Evolutionary conservation across 2,113 vertebrate genomes (phyloP), one percentile per base, ranked within the genome.

Genomic region (Piprites chloris): DNA sequence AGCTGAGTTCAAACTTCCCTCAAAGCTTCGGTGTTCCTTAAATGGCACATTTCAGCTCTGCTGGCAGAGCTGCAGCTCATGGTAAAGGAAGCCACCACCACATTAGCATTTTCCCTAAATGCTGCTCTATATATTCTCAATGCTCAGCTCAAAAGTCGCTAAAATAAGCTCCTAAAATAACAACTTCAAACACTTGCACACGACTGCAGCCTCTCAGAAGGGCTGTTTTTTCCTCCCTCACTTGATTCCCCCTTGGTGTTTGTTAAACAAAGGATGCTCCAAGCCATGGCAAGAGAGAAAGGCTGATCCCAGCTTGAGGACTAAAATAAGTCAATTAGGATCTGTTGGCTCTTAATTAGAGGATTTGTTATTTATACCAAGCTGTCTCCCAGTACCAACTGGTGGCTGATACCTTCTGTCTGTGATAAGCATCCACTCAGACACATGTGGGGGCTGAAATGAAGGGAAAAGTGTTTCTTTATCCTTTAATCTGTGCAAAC

Each of bases 151-250:
- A 6, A 59, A 59, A 87, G 83, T 41, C 0, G 18, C 96, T 83
- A 86, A 95, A 96, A 96, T 91, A 92, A 96, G 86, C 82, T 30
- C 88, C 44, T 39, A 12, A 85, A 80, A 90, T 62, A 93, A 69
- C 74, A 95, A 87, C 80, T 91, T 44, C 89, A 88, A 96, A 87
- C 22, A 19, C 75, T 90, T 21, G 33, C 74, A 15, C 58, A 14
- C 11, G 58, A 72, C 73, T 73, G 88, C 65, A 71, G 77, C 94
- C 83, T 77, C 84, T 59, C 76, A 62, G 35, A 85, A 41, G 74
- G 62, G 89, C 66, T 93, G 22, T 16, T 49, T 44, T 42, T 33
- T 27, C 39, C 71, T 52, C 7, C 92, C 78, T 93, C 42, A 65
- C 62, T 77, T 12, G 2, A 20, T 46, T 92, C 88, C 52, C 82